Base-by-base conservation (phyloP, 2,797 vertebrate genomes). In the Rhinophrynus dorsalis region DNA sequence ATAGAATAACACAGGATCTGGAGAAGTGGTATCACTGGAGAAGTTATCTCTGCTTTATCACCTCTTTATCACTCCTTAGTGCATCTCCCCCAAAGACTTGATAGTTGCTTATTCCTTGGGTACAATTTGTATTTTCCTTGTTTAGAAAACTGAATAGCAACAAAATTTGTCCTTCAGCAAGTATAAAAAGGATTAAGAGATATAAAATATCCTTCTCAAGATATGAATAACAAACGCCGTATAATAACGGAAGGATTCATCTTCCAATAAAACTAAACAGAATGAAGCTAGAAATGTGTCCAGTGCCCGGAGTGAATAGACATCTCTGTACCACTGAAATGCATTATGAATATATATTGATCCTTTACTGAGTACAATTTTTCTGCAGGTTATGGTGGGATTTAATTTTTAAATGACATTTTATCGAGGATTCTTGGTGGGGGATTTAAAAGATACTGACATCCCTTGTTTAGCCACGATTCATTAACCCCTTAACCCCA, bases 161-260 rank as follows among this genome's bases (percentile, higher is more conserved):
- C 30, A 64, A 55, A 57, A 48, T 29, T 18, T 33, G 44, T 42
- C 69, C 61, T 63, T 72, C 50, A 65, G 23, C 58, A 29, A n/a
- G 32, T 40, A 1, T 12, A 17, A 42, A 55, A 38, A 29, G 21
- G 50, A 37, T 52, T 33, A 15, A 47, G n/a, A 2, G 24, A 21
- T 37, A 42, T 52, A 8, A 21, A 61, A 26, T 23, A 35, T 38
- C 66, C 55, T 59, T 68, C 55, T 58, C 13, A 23, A 51, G 44
- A 21, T 60, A 67, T 13, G 12, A 11, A 45, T 33, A 45, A 10
- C 40, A 55, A 65, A 32, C 15, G 32, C 18, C 32, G n/a, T 3
- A 9, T 47, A 21, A n/a, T 38, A 67, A 38, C 37, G 40, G 13
- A 23, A 11, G 12, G 10, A 6, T 12, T 37, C 33, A 21, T 17